Base-by-base conservation (phyloP, 1,140 invertebrate species). In the Metaphire vulgaris region DNA sequence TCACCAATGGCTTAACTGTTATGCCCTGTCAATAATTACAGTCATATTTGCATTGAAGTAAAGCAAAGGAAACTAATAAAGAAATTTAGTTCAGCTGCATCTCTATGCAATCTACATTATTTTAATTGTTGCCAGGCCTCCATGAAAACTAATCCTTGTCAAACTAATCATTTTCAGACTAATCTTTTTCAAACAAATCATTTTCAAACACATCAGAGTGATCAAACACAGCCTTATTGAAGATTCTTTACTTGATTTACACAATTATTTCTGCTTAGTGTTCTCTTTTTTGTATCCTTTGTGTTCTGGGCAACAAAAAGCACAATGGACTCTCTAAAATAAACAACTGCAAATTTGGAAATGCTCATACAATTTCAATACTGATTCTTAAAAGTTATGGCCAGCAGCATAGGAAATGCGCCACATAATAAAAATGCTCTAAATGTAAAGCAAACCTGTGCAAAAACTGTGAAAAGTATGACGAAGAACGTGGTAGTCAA, bases 401-500 rank as follows among this genome's bases (percentile, higher is more conserved):
- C n/a, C n/a, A n/a, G n/a, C n/a, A n/a, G n/a, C n/a, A n/a, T n/a
- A n/a, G n/a, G n/a, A n/a, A n/a, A n/a, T n/a, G n/a, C n/a, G n/a
- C n/a, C n/a, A n/a, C n/a, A n/a, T n/a, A n/a, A n/a, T n/a, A n/a
- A n/a, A n/a, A n/a, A n/a, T n/a, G n/a, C n/a, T n/a, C n/a, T n/a
- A n/a, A n/a, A n/a, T n/a, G n/a, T n/a, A n/a, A n/a, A n/a, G 26
- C 66, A 15, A 28, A 90, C 89, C 86, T 90, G 92, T 80, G 97
- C 89, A 87, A 99, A 97, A 2, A 98, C 96, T 6, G 97, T 99
- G 87, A 98, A 98, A 84, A 98, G 95, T 81, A 99, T 94, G 72
- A 98, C 93, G 72, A 94, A 92, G 83, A 99, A 97, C 0, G 96
- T 98, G 0, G 96, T 96, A 32, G 96, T 98, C 31, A 98, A 92